These are phyloP conservation scores for Gadus chalcogrammus DNA, from an alignment of 2,113 vertebrate genomes.

Conservation along the genomic window DNA sequence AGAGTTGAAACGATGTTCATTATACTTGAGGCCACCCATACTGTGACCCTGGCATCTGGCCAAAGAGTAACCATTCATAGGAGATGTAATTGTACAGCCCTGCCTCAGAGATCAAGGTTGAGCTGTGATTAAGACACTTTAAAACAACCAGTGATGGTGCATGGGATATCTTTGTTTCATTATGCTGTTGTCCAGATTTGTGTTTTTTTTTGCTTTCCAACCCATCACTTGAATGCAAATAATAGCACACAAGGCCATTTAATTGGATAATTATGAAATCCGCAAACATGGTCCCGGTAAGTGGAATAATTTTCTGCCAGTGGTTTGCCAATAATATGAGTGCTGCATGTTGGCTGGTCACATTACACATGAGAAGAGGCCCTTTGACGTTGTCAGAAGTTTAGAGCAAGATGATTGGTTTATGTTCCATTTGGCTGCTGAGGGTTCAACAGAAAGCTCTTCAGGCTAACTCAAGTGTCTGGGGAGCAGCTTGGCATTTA, in stretches of 20 bases:
- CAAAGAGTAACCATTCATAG: too few species aligned
- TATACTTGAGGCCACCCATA: not conserved
- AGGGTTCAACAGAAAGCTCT: slow-evolving; percentile 1
- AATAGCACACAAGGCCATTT: slow-evolving; percentile 19
- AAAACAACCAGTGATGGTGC: slow-evolving; percentile 26
- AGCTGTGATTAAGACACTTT: slow-evolving; percentile 28
- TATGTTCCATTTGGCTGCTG: slow-evolving; percentile 7
- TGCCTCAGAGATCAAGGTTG: slow-evolving; percentile 30
- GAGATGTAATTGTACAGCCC: not conserved
- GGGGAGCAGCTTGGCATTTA: not conserved
- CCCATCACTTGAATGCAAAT: slow-evolving; percentile 17
- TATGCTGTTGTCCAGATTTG: slow-evolving; percentile 21
- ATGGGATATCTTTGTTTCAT: slow-evolving; percentile 4
- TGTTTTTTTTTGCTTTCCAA: slow-evolving; percentile 20
- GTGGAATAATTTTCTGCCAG: slow-evolving; percentile 9
- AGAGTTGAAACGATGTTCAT: not conserved
- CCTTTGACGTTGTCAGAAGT: not conserved
- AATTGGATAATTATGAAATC: slow-evolving; percentile 35
- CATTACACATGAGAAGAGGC: slow-evolving; percentile 14
- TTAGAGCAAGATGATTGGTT: slow-evolving; percentile 9
- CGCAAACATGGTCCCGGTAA: slow-evolving; percentile 20
- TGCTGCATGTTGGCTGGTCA: slow-evolving; percentile 14
- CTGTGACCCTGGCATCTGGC: too few species aligned
- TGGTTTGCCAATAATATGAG: slow-evolving; percentile 11
- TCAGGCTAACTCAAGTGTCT: not conserved